Base-by-base conservation (phyloP, 2,113 vertebrate genomes). In the Coptodon bakossiorum region DNA sequence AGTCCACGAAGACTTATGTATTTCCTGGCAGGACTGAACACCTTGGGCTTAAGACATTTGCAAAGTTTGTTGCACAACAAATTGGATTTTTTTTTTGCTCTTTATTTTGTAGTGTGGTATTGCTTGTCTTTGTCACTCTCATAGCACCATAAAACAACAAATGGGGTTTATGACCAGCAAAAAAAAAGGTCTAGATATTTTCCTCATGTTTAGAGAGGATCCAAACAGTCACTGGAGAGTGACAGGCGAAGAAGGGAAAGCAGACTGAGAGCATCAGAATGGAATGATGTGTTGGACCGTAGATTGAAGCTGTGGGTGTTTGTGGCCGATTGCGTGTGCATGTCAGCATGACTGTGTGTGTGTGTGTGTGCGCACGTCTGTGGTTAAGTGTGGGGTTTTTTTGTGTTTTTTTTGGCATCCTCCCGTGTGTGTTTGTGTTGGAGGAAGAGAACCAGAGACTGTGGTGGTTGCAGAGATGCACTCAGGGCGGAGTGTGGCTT, bases 221-320 rank as follows among this genome's bases (percentile, higher is more conserved):
- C 90, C 87, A 94, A 93, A 87, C 81, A 92, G 90, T 84, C 93
- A 89, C 52, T 17, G 36, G 59, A 89, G 86, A 91, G 86, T 91
- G 94, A 90, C 90, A 86, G 88, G 78, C 38, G 3, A 83, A 61
- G 59, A 84, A 17, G 24, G 83, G 79, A 91, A 83, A 88, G 63
- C 40, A 80, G 83, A 12, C 89, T 88, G 88, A 91, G 81, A 92
- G 76, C 85, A 94, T 90, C 86, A 52, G 8, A 92, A 83, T 90
- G 90, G 89, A 92, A 92, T 93, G 92, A 90, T 90, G 83, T 90
- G 68, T 88, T 91, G 90, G 88, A 76, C 82, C 53, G 59, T 85
- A 87, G 78, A 85, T 89, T 71, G 86, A 89, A 81, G 78, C 90
- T 90, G 80, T 22, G 88, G 36, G 88, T 92, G 86, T 90, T 89